Conservation (phyloP, 2,888 invertebrate genomes). For the Lordiphosa fenestrarum region DNA sequence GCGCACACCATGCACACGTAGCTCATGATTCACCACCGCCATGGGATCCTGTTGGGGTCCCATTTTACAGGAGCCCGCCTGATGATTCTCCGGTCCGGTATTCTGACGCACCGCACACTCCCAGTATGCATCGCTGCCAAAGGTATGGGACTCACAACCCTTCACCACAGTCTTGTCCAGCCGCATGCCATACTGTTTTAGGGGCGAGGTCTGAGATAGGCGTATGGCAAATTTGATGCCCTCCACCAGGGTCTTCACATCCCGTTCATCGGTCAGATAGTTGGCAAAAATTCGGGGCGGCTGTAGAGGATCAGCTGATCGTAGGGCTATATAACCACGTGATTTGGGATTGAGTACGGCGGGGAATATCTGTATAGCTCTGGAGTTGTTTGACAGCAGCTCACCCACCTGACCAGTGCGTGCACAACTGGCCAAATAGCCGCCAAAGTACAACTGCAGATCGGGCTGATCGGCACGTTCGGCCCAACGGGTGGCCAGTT, state of each 20-base stretch:
- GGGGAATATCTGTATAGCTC: constrained; percentile 88
- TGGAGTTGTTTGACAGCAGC: constrained; percentile 85
- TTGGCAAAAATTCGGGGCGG: constrained; percentile 93
- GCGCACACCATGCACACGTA: constrained; percentile 84
- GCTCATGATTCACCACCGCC: constrained; percentile 87
- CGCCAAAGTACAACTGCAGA: constrained; percentile 92
- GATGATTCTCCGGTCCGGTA: constrained; percentile 91
- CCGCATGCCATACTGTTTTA: constrained; percentile 86
- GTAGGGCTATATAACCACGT: constrained; percentile 88
- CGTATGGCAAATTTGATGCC: constrained; percentile 90
- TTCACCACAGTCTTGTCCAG: constrained; percentile 87
- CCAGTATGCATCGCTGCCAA: constrained; percentile 88
- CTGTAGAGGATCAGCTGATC: constrained; percentile 88
- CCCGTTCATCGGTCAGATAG: constrained; percentile 83
- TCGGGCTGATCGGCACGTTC: constrained; percentile 89
- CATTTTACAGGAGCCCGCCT: constrained; percentile 92
- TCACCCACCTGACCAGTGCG: constrained; percentile 93
- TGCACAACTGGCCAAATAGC: constrained; percentile 91
- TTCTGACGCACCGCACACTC: constrained; percentile 86
- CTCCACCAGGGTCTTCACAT: constrained; percentile 89
- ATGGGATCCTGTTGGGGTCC: constrained; percentile 86
- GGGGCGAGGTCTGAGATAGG: constrained; percentile 86
- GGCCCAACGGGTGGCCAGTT: constrained; percentile 89
- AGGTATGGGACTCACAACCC: constrained; percentile 88
- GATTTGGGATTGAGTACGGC: constrained; percentile 93